A percentile compares a stretch with the other conserved stretches of the same genome.
Evolutionary conservation across 2,113 vertebrate species (phyloP).

Genomic region (Pelmatolapia mariae): DNA sequence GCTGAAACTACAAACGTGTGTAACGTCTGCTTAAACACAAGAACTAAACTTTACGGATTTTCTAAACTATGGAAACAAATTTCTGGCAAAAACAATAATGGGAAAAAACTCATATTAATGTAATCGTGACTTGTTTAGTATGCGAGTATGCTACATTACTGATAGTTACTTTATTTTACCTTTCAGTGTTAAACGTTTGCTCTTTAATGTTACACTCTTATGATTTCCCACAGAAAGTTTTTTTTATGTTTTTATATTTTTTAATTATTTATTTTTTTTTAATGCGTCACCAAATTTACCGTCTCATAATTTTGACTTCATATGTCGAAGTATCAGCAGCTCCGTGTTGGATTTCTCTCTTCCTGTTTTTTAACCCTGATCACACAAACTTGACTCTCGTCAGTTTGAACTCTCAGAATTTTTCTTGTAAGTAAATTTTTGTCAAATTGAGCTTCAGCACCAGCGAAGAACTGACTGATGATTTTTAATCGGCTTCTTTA

Average conservation of each 20-base stretch:
- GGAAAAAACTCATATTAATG: not conserved
- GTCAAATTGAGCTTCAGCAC: not conserved
- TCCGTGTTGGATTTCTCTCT: not conserved
- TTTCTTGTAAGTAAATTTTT: not conserved
- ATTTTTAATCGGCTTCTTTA: not conserved
- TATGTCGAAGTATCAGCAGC: not conserved
- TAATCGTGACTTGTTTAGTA: not conserved
- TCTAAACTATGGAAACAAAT: not conserved
- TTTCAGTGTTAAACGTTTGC: not conserved
- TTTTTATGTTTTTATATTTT: not conserved
- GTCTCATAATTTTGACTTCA: not conserved
- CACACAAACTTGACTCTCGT: not conserved
- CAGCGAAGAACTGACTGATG: not conserved
- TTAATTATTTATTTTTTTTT: not conserved
- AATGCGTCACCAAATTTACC: not conserved
- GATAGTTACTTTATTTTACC: not conserved
- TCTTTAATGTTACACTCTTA: not conserved
- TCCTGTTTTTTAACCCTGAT: not conserved
- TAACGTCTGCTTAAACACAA: fast-evolving
- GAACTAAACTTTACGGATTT: fast-evolving
- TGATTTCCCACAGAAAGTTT: not conserved
- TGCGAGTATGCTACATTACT: not conserved
- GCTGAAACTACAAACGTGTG: not conserved
- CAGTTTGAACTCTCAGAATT: not conserved
- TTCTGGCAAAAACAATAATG: not conserved